These are phyloP conservation scores for Zaprionus tsacasi DNA, from an alignment of 1,140 invertebrate genomes.

Conservation along the genomic window DNA sequence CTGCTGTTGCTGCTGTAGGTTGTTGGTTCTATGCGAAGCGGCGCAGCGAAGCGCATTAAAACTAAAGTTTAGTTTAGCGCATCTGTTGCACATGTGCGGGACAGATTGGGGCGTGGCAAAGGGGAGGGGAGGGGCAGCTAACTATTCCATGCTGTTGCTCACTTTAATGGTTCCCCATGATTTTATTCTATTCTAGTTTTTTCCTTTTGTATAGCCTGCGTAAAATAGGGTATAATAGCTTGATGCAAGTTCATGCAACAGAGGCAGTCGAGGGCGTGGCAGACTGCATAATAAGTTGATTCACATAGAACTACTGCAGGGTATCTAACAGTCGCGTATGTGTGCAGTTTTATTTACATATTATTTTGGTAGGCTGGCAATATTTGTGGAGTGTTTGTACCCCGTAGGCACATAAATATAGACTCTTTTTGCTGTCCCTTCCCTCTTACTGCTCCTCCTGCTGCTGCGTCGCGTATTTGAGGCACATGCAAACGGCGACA, in stretches of 20 bases:
- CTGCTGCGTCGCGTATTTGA: constrained; percentile 18
- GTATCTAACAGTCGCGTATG: neutral
- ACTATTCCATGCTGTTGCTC: constrained; percentile 46
- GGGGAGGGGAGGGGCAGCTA: constrained; percentile 30
- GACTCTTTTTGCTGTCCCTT: constrained; percentile 18
- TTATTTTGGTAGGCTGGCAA: constrained; percentile 26
- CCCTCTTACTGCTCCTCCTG: constrained; percentile 10
- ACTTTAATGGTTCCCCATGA: constrained; percentile 37
- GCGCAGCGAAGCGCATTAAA: constrained; percentile 64
- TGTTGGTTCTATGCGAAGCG: constrained; percentile 44
- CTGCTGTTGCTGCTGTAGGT: constrained; percentile 23
- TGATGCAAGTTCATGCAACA: neutral
- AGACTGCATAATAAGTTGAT: neutral
- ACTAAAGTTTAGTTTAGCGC: constrained; percentile 60
- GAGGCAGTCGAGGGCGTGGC: neutral
- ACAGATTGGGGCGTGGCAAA: constrained; percentile 33
- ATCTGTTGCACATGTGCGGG: constrained; percentile 66
- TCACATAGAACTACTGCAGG: neutral
- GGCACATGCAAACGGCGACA: constrained; percentile 70
- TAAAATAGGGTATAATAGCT: neutral
- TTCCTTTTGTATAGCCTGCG: neutral
- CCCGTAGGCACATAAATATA: constrained; percentile 48
- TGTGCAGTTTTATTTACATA: neutral
- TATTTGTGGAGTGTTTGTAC: constrained; percentile 50
- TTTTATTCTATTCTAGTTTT: constrained; percentile 11